phyloP scores from a whole-genome alignment of 2,888 invertebrate genomes.

The Meta bourneti region DNA sequence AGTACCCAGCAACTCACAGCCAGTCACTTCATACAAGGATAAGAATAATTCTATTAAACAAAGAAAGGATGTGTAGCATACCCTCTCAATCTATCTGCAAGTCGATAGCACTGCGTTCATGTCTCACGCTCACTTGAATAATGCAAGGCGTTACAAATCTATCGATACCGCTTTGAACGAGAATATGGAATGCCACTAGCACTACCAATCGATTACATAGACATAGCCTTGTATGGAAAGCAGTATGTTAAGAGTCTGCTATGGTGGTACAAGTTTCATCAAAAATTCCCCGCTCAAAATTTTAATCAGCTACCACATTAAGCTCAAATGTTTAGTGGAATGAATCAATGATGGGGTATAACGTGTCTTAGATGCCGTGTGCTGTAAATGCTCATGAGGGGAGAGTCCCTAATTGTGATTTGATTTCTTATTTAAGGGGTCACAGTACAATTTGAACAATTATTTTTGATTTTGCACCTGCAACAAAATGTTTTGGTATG shows the following conservation, averaged over 20 bases:
- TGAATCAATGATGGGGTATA: slow-evolving; percentile 35
- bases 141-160: slow-evolving; percentile 62
- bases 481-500: too few relatives aligned
- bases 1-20: neutral
- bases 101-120: slow-evolving; percentile 34
- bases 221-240: slow-evolving; percentile 10
- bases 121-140: slow-evolving; percentile 54
- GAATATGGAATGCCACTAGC: slow-evolving; percentile 37
- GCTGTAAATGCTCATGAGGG: slow-evolving; percentile 1
- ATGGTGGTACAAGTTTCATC: slow-evolving; percentile 24
- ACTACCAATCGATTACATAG: slow-evolving; percentile 49
- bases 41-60: slow-evolving; percentile 23
- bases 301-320: slow-evolving; percentile 59
- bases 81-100: slow-evolving; percentile 55
- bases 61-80: slow-evolving; percentile 20
- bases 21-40: slow-evolving; percentile 38
- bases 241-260: slow-evolving; percentile 10
- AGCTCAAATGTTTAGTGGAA: slow-evolving; percentile 20
- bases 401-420: slow-evolving; percentile 38
- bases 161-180: slow-evolving; percentile 48
- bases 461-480: neutral
- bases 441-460: neutral
- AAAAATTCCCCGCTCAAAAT: slow-evolving; percentile 55
- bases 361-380: slow-evolving; percentile 29
- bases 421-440: neutral